Percentiles rank a stretch among this genome's conserved stretches.
Evolutionary conservation across 1,140 invertebrate genomes (phyloP).

Genomic region (Hypsibius dujardini): DNA sequence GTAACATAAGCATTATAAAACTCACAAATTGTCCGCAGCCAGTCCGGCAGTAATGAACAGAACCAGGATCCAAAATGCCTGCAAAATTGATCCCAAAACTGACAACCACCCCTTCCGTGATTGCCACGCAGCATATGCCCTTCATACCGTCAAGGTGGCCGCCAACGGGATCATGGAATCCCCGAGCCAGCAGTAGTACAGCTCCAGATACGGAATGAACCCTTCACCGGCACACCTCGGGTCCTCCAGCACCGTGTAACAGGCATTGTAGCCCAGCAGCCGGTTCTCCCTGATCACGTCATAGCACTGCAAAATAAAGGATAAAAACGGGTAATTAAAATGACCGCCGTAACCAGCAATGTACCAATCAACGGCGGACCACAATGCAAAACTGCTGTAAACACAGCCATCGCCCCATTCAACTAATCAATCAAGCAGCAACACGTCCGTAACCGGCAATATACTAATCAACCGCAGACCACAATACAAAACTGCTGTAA

Average conservation of each 20-base stretch:
- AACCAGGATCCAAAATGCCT: constrained; percentile 10
- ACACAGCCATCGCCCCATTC: too few species aligned
- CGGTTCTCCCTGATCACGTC: not conserved
- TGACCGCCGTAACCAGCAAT: too few species aligned
- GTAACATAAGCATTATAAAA: too few species aligned
- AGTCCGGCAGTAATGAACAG: not conserved
- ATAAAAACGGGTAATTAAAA: too few species aligned
- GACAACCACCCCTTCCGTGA: not conserved
- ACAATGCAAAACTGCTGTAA: too few species aligned
- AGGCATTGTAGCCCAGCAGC: not conserved
- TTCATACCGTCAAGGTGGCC: not conserved
- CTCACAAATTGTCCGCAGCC: not conserved
- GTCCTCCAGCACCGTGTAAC: not conserved
- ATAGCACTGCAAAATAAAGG: constrained; percentile 1
- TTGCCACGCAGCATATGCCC: not conserved
- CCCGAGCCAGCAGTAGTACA: constrained; percentile 4
- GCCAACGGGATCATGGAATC: not conserved
- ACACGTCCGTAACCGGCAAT: too few species aligned
- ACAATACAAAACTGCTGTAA: too few species aligned
- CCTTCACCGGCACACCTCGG: not conserved
- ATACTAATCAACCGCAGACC: too few species aligned
- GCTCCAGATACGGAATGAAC: not conserved
- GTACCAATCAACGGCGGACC: too few species aligned
- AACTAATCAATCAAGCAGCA: too few species aligned
- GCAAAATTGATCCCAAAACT: constrained; percentile 26